These are phyloP conservation scores for Xestia c-nigrum DNA, from an alignment of 2,888 invertebrate species.

Conservation along the genomic window DNA sequence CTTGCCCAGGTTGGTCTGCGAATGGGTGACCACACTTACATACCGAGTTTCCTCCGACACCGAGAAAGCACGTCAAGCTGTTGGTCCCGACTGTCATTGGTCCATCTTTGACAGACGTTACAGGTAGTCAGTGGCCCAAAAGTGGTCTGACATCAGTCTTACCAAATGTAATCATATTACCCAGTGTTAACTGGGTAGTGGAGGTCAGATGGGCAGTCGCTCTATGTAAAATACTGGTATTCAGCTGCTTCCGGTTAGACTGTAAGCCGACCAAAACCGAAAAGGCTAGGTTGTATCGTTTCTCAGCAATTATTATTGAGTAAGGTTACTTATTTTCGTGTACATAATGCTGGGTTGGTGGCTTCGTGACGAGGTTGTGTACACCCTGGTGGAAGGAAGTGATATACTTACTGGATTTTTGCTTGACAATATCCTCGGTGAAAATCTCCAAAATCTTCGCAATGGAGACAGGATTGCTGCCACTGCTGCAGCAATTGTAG, in stretches of 20 bases:
- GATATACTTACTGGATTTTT: constrained; percentile 67
- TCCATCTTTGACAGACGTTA: background rate
- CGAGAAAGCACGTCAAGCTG: background rate
- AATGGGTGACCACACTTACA: background rate
- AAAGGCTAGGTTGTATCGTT: too few species aligned
- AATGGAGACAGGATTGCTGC: constrained; percentile 71
- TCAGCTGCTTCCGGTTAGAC: too few species aligned
- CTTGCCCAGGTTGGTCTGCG: background rate
- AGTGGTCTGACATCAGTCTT: background rate
- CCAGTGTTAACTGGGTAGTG: too few species aligned
- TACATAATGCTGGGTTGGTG: too few species aligned
- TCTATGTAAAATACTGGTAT: too few species aligned
- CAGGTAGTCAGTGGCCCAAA: background rate
- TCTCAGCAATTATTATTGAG: too few species aligned
- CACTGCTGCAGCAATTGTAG: constrained; percentile 73
- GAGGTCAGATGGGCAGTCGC: too few species aligned
- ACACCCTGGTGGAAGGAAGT: too few species aligned
- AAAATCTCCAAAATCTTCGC: constrained; percentile 33
- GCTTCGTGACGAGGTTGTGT: too few species aligned
- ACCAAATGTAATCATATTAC: background rate
- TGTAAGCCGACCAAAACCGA: too few species aligned
- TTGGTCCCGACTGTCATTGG: background rate
- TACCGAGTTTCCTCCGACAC: background rate
- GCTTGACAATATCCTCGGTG: constrained; percentile 56
- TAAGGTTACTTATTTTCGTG: too few species aligned